A percentile compares a stretch with the other conserved stretches of the same genome.
Conservation (phyloP, 2,797 vertebrate genomes). For the Lagorchestes hirsutus region DNA sequence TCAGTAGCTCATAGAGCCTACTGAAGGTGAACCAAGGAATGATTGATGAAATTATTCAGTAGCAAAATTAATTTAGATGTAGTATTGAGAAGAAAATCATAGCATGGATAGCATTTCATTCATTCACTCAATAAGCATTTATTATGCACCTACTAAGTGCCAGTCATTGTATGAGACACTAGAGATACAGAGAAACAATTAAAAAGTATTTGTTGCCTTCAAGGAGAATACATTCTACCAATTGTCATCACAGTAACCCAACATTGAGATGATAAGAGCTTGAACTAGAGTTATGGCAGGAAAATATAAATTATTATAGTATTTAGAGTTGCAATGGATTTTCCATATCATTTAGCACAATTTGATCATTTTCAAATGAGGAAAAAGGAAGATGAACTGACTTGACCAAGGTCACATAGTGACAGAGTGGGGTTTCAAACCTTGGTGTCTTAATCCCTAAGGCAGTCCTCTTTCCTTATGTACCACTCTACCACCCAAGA, state of each 20-base stretch:
- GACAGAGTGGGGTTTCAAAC: background rate
- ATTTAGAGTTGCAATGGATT: background rate
- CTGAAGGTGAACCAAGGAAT: background rate
- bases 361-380: background rate
- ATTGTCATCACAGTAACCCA: background rate
- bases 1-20: background rate
- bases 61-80: background rate
- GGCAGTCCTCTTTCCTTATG: background rate
- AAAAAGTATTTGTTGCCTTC: background rate
- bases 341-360: background rate
- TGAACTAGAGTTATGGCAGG: background rate
- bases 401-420: background rate
- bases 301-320: background rate
- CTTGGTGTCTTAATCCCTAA: background rate
- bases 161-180: background rate
- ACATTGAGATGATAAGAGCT: background rate
- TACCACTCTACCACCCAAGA: background rate
- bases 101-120: background rate
- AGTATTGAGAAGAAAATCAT: background rate
- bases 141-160: background rate
- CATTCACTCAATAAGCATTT: constrained; percentile 12
- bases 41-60: background rate
- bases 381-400: background rate
- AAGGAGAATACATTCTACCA: background rate
- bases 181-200: background rate